Percentiles rank a stretch among this genome's conserved stretches.
Evolutionary conservation across 2,888 invertebrate species (phyloP).

Genomic region (Mystacides longicornis): DNA sequence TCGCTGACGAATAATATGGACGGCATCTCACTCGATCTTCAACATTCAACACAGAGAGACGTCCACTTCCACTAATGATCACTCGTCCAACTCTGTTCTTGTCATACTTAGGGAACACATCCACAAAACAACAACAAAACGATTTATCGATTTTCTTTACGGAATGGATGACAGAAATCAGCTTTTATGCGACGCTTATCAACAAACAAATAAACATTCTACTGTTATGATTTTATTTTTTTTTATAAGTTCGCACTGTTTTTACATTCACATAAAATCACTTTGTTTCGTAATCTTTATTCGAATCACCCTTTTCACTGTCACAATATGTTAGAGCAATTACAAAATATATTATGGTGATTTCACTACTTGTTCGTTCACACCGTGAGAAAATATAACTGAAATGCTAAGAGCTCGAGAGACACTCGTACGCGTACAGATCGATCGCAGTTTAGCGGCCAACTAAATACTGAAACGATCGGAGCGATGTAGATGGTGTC

Average conservation of each 20-base stretch:
- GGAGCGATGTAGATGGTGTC: background rate
- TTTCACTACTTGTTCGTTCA: background rate
- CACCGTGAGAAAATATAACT: background rate
- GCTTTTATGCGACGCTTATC: too few relatives aligned
- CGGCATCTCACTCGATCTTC: conserved; percentile 20
- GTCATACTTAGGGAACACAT: too few relatives aligned
- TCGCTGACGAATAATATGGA: conserved; percentile 21
- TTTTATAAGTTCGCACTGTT: too few relatives aligned
- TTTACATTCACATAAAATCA: too few relatives aligned
- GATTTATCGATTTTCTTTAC: too few relatives aligned
- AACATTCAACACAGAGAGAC: background rate
- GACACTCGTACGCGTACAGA: background rate
- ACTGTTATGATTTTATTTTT: too few relatives aligned
- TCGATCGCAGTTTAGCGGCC: background rate
- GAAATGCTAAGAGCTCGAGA: background rate
- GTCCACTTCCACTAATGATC: background rate
- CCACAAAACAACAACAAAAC: too few relatives aligned
- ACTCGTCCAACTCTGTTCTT: too few relatives aligned
- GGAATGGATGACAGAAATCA: too few relatives aligned
- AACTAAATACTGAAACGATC: background rate
- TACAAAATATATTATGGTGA: background rate
- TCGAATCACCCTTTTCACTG: background rate
- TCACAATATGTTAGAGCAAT: background rate
- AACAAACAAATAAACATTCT: too few relatives aligned
- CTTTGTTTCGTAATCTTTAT: too few relatives aligned